Evolutionary conservation across 2,888 invertebrate genomes (phyloP).

Genomic region (Cheilosia vernalis): DNA sequence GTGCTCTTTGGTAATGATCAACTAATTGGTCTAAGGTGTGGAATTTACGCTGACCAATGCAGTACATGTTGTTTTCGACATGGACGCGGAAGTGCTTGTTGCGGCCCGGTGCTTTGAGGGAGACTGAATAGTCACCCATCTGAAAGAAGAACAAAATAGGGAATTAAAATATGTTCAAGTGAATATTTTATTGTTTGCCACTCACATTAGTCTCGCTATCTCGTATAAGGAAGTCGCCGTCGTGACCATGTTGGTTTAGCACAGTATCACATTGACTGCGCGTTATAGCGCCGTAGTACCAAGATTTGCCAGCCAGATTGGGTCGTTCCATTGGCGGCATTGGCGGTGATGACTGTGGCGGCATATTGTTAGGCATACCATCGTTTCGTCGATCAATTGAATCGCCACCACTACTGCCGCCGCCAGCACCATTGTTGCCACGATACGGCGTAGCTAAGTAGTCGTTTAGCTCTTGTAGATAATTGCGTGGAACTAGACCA

Average conservation of each 20-base stretch:
- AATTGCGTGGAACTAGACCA: slow-evolving; percentile 97
- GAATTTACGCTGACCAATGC: slow-evolving; percentile 99
- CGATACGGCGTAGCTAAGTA: slow-evolving; percentile 94
- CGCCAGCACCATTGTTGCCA: slow-evolving; percentile 83
- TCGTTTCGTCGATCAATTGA: slow-evolving; percentile 84
- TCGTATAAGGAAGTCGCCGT: slow-evolving; percentile 99
- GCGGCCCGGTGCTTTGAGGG: slow-evolving; percentile 97
- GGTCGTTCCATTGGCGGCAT: slow-evolving; percentile 85
- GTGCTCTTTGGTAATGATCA: slow-evolving; percentile 99
- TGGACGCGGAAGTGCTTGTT: slow-evolving; percentile 99
- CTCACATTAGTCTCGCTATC: slow-evolving; percentile 99
- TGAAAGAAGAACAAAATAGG: slow-evolving; percentile 83
- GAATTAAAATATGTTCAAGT: neutral
- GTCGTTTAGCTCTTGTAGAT: slow-evolving; percentile 95
- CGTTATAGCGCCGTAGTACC: slow-evolving; percentile 99
- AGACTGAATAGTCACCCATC: slow-evolving; percentile 99
- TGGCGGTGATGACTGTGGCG: slow-evolving; percentile 79
- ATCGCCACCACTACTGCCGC: slow-evolving; percentile 84
- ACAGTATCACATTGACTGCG: slow-evolving; percentile 98
- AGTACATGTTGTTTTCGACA: slow-evolving; percentile 95
- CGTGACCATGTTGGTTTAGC: slow-evolving; percentile 96
- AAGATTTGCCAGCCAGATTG: slow-evolving; percentile 92
- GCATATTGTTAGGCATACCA: slow-evolving; percentile 79
- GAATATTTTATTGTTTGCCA: slow-evolving; percentile 73
- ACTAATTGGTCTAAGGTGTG: slow-evolving; percentile 97